A percentile compares a stretch with the other conserved stretches of the same genome.
These are phyloP conservation scores for Rhynchophorus ferrugineus DNA, from an alignment of 1,140 invertebrate genomes.

Conservation along the genomic window DNA sequence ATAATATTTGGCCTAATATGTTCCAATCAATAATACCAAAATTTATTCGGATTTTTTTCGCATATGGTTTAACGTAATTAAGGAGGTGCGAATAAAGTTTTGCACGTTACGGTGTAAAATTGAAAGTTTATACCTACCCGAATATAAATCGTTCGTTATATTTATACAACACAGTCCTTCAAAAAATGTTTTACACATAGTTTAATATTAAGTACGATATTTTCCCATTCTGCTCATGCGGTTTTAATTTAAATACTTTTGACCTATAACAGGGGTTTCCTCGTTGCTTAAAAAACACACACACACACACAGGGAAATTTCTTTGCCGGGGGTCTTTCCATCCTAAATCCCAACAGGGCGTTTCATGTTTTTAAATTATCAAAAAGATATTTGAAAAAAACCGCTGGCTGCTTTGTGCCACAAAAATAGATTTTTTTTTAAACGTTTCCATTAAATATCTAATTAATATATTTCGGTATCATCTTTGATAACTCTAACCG, in stretches of 20 bases:
- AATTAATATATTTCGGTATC: too few species aligned
- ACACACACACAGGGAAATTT: too few species aligned
- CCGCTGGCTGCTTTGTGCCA: too few species aligned
- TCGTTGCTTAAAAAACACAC: too few species aligned
- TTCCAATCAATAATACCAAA: not conserved
- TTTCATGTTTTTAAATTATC: too few species aligned
- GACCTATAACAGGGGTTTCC: not conserved
- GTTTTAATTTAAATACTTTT: not conserved
- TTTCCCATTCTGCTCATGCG: not conserved
- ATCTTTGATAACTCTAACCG: too few species aligned
- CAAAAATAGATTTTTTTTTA: too few species aligned
- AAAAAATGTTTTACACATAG: not conserved
- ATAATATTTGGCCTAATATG: not conserved
- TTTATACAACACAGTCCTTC: not conserved
- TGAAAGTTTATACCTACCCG: not conserved
- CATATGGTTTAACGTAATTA: not conserved
- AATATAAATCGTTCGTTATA: not conserved
- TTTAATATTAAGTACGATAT: not conserved
- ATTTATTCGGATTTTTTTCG: not conserved
- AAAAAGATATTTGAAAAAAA: too few species aligned
- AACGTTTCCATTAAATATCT: too few species aligned
- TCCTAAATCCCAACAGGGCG: not conserved
- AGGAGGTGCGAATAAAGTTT: not conserved
- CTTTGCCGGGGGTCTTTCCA: not conserved
- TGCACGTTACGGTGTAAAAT: not conserved